Percentiles rank a stretch among this genome's conserved stretches.
These are phyloP conservation scores for Norana najaformis DNA, from an alignment of 2,888 invertebrate genomes.

Conservation along the genomic window DNA sequence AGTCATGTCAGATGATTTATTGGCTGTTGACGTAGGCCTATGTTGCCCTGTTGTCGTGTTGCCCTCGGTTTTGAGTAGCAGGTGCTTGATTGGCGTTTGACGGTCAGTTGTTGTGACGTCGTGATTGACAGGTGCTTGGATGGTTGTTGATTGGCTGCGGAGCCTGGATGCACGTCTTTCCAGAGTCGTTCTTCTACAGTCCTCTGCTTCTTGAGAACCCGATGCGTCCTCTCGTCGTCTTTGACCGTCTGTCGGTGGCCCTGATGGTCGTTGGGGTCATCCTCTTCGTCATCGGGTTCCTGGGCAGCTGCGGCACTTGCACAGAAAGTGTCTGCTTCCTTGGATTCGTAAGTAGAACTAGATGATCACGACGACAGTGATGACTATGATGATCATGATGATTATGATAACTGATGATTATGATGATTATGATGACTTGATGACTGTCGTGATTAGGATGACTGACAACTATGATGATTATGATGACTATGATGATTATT, in stretches of 20 bases:
- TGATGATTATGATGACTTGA: too few relatives aligned
- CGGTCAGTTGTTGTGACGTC: background rate
- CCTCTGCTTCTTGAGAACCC: constrained; percentile 34
- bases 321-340: constrained; percentile 40
- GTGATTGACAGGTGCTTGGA: constrained; percentile 30
- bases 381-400: too few relatives aligned
- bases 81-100: background rate
- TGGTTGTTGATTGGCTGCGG: constrained; percentile 36
- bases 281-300: constrained; percentile 34
- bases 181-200: constrained; percentile 32
- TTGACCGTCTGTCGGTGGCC: constrained; percentile 32
- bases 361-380: background rate
- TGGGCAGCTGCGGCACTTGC: constrained; percentile 36
- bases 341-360: constrained; percentile 33
- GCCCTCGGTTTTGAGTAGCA: background rate
- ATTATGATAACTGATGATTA: too few relatives aligned
- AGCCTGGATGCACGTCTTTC: constrained; percentile 36
- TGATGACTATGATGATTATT: background rate
- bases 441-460: too few relatives aligned
- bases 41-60: too few relatives aligned
- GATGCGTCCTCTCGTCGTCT: constrained; percentile 31
- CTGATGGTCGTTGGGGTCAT: constrained; percentile 34
- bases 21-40: too few relatives aligned
- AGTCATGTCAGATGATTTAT: too few relatives aligned
- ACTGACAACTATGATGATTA: too few relatives aligned